Evolutionary conservation across 2,888 invertebrate genomes (phyloP), one percentile per base, ranked within the genome.

Genomic region (Chrysolina oricalcia): DNA sequence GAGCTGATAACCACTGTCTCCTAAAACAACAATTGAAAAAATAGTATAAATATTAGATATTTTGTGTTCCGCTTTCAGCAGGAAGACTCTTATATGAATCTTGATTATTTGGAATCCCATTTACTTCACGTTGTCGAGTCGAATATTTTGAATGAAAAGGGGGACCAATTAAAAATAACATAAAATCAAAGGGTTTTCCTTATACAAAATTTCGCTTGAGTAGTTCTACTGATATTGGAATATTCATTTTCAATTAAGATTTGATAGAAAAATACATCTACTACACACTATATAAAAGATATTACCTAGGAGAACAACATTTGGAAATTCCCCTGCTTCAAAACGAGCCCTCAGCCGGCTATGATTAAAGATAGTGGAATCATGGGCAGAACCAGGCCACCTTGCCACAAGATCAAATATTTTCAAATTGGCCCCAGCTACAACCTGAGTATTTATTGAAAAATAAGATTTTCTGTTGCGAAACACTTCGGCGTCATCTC

Each of bases 361-460:
- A 53, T 53, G 53, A 21, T 21, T 59, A 27, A 59, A 72, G 65
- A 65, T 64, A 21, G 75, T 77, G 17, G 43, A 48, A 63, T 81
- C 77, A 72, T 79, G 80, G 11, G 63, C 75, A 46, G 77, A 79
- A n/a, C 77, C 77, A 56, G 73, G 78, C 78, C 79, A 79, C 19
- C 76, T 48, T 17, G 77, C 74, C n/a, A 80, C 74, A 50, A 80
- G 66, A 62, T 80, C 27, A 8, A 21, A 59, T 21, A 84, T 79
- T 72, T 75, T 75, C 50, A 84, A 65, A 40, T 78, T 53, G 27
- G 78, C 72, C 73, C 81, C 78, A 56, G 75, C 79, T 15, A 83
- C 76, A 9, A 77, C 78, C 69, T 85, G 84, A 41, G 84, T 81
- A 72, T 85, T 85, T 2, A 83, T 46, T 17, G 82, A 82, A 77